phyloP scores from a whole-genome alignment of 2,888 invertebrate genomes.

The Philereme transversata region DNA sequence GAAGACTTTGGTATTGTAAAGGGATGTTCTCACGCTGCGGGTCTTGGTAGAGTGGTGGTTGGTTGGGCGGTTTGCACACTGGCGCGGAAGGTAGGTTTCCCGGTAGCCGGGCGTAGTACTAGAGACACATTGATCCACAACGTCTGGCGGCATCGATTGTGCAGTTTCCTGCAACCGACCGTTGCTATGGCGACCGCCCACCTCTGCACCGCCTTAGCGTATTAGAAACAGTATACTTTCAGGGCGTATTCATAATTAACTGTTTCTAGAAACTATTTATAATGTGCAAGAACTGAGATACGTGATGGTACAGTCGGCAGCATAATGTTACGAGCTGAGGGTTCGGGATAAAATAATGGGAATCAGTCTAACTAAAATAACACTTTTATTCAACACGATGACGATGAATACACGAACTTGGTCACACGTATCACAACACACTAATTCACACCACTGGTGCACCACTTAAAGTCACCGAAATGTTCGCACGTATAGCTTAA shows the following conservation, averaged over 20 bases:
- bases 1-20: constrained; percentile 34
- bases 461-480: no score
- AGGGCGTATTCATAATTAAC: constrained; percentile 5
- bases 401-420: no score
- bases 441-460: no score
- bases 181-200: constrained; percentile 74
- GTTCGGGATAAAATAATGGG: no score
- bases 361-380: no score
- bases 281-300: no score
- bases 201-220: constrained; percentile 64
- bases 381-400: no score
- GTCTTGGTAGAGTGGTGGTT: constrained; percentile 47
- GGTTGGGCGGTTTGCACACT: constrained; percentile 56
- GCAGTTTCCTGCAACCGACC: constrained; percentile 81
- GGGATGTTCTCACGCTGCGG: constrained; percentile 46
- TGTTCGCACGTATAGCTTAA: no score
- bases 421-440: no score
- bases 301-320: no score
- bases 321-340: no score
- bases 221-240: constrained; percentile 49
- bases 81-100: constrained; percentile 63
- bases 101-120: constrained; percentile 82
- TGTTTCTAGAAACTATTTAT: constrained; percentile 2
- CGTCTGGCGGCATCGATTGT: constrained; percentile 83
- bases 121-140: constrained; percentile 84